These are phyloP conservation scores for Plagiodera versicolora DNA, from an alignment of 2,888 invertebrate genomes.

Conservation along the genomic window DNA sequence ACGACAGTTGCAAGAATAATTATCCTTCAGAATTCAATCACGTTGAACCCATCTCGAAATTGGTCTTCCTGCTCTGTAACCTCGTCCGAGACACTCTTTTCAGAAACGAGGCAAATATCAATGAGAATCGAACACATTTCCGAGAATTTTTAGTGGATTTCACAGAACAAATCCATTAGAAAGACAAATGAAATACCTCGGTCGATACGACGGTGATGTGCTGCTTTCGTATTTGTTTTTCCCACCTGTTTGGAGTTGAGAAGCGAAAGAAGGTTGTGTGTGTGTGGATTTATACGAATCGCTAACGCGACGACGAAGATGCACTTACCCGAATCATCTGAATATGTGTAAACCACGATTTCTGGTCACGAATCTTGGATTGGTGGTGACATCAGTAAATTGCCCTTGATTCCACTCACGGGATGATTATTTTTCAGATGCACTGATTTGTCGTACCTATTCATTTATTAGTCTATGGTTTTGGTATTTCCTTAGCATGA, in stretches of 20 bases:
- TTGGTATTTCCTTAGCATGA: too few species aligned
- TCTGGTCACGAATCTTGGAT: constrained; percentile 37
- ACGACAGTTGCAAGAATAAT: too few species aligned
- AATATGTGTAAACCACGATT: constrained; percentile 31
- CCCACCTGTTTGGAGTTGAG: constrained; percentile 32
- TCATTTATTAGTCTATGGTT: too few species aligned
- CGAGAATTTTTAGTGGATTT: constrained; percentile 18
- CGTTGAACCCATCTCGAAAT: too few species aligned
- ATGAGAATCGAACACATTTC: constrained; percentile 18
- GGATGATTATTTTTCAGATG: too few species aligned
- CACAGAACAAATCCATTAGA: constrained; percentile 18
- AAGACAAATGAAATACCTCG: constrained; percentile 17
- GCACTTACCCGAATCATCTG: constrained; percentile 40
- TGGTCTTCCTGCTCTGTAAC: too few species aligned
- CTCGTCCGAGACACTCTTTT: not conserved
- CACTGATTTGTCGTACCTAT: too few species aligned
- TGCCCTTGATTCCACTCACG: not conserved
- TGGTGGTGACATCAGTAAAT: constrained; percentile 28
- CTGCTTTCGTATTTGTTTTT: constrained; percentile 35
- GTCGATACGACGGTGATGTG: constrained; percentile 12
- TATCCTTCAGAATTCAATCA: too few species aligned
- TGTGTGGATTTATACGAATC: constrained; percentile 37
- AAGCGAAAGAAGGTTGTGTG: constrained; percentile 18
- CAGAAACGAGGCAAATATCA: not conserved
- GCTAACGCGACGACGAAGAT: constrained; percentile 31